Conservation (phyloP, 2,888 invertebrate species). For the Heliconius sara region DNA sequence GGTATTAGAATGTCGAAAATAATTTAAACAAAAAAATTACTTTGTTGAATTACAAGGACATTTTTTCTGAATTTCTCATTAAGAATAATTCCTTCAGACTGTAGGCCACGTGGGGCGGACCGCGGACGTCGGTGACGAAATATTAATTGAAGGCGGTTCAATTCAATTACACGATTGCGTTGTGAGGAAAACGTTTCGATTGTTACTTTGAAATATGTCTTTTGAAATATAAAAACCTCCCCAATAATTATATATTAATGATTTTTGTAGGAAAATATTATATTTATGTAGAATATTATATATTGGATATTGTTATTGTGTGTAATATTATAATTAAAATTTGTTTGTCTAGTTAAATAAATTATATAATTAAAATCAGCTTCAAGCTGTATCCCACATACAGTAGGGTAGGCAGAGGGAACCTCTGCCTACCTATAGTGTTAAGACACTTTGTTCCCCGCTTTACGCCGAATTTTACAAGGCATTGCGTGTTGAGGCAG, state of each 20-base stretch:
- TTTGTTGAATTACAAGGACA: background rate
- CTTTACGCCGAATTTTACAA: too few species aligned
- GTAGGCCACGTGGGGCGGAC: constrained; percentile 13
- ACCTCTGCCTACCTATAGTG: too few species aligned
- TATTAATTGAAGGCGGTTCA: constrained; percentile 29
- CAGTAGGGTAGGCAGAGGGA: too few species aligned
- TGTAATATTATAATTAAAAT: too few species aligned
- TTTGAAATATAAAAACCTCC: background rate
- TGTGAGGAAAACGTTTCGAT: background rate
- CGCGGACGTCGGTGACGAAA: constrained; percentile 21
- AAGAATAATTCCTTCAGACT: constrained; percentile 10
- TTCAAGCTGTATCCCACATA: too few species aligned
- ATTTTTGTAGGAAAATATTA: too few species aligned
- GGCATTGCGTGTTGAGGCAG: too few species aligned
- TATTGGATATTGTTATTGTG: too few species aligned
- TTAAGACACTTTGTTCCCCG: too few species aligned
- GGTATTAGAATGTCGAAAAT: background rate
- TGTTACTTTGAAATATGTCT: constrained; percentile 6
- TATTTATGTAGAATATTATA: too few species aligned
- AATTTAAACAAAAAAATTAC: background rate
- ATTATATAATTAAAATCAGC: too few species aligned
- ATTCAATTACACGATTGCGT: constrained; percentile 9
- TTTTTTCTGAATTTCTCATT: constrained; percentile 11
- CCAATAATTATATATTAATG: background rate
- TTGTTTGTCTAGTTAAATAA: too few species aligned